A percentile compares a stretch with the other conserved stretches of the same genome.
phyloP scores from a whole-genome alignment of 2,888 invertebrate species.

The Willowsia nigromaculata region DNA sequence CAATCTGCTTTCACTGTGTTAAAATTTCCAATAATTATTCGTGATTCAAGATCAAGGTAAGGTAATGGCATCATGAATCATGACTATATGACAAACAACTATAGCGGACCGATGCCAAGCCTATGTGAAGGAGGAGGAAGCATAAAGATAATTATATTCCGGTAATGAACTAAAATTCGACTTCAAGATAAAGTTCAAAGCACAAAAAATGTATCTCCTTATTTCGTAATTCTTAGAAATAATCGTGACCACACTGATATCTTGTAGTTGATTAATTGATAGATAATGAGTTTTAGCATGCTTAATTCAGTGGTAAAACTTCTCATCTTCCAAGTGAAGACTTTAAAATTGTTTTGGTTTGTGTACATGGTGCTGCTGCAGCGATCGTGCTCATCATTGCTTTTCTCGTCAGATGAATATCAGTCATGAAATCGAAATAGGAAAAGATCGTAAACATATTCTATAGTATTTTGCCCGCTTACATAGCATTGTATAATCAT shows the following conservation, averaged over 20 bases:
- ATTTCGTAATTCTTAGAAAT: slow-evolving; percentile 19
- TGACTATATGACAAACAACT: not conserved
- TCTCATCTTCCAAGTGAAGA: not conserved
- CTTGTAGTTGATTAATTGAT: slow-evolving; percentile 48
- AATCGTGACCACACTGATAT: slow-evolving; percentile 49
- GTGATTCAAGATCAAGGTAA: slow-evolving; percentile 13
- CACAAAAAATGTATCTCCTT: not conserved
- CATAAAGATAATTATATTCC: not conserved
- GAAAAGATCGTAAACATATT: not conserved
- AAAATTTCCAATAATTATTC: not conserved
- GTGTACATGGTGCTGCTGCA: not conserved
- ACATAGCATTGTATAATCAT: not conserved
- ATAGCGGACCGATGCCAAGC: too few relatives aligned
- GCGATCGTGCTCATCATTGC: not conserved
- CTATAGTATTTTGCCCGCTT: not conserved
- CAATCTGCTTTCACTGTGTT: not conserved
- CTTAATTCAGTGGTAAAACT: not conserved
- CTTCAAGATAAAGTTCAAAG: not conserved
- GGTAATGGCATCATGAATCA: not conserved
- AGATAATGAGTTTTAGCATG: slow-evolving; percentile 53
- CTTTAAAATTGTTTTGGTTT: not conserved
- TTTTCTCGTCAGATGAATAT: not conserved
- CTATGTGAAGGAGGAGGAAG: not conserved
- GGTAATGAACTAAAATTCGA: slow-evolving; percentile 24
- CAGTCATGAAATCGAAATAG: not conserved